A percentile compares a stretch with the other conserved stretches of the same genome.
Conservation (phyloP, 2,797 vertebrate species). For the Sus cebifrons region DNA sequence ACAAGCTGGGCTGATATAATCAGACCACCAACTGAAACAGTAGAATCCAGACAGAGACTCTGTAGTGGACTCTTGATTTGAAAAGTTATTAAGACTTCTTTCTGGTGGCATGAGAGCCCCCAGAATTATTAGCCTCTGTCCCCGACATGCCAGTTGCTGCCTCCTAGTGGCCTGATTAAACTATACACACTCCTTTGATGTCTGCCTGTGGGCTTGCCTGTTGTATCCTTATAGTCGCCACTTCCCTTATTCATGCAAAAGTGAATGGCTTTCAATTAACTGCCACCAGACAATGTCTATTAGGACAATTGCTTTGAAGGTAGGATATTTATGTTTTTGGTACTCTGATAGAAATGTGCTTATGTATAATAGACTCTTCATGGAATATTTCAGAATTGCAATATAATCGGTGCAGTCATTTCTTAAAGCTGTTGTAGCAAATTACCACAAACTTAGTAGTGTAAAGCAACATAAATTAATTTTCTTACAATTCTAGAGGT, state of each 20-base stretch:
- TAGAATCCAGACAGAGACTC: background rate
- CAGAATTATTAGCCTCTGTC: constrained; percentile 54
- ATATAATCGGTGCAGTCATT: background rate
- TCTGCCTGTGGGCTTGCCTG: background rate
- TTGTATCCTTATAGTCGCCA: background rate
- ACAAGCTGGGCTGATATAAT: constrained; percentile 5
- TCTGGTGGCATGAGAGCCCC: background rate
- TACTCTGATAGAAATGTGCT: constrained; percentile 44
- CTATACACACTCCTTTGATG: background rate
- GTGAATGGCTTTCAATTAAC: constrained; percentile 17
- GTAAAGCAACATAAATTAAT: constrained; percentile 10
- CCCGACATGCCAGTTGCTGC: background rate
- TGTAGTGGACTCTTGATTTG: too few relatives aligned
- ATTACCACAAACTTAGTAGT: constrained; percentile 8
- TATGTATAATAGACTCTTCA: background rate
- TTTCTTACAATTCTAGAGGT: constrained; percentile 10
- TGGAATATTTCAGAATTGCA: constrained; percentile 57
- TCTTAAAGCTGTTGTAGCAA: constrained; percentile 38
- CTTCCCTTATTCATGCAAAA: constrained; percentile 15
- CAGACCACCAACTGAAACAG: constrained; percentile 1
- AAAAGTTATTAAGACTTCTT: background rate
- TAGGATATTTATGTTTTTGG: background rate
- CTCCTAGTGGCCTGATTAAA: constrained; percentile 28
- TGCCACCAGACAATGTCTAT: background rate
- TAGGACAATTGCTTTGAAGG: background rate